Percentiles rank a stretch among this genome's conserved stretches.
Conservation (phyloP, 2,888 invertebrate genomes). For the Arenicola marina region DNA sequence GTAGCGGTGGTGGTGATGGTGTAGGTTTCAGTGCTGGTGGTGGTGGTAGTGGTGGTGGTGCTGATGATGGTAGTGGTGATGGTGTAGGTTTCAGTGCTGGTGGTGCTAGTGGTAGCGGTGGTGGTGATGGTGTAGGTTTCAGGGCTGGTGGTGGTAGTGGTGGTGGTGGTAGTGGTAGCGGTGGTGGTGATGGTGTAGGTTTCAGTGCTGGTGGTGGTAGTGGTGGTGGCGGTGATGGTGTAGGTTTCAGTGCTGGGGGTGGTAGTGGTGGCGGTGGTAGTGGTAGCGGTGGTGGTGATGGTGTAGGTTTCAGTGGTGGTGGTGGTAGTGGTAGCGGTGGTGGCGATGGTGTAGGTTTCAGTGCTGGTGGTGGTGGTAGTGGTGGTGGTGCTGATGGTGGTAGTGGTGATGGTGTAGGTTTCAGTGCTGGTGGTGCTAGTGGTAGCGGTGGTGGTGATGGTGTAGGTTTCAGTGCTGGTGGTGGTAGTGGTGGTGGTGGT, state of each 20-base stretch:
- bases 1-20: slow-evolving; percentile 11
- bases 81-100: slow-evolving; percentile 10
- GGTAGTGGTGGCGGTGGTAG: slow-evolving; percentile 11
- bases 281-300: slow-evolving; percentile 23
- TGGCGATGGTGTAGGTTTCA: slow-evolving; percentile 14
- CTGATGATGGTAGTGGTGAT: slow-evolving; percentile 24
- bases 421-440: slow-evolving; percentile 1
- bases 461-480: neutral
- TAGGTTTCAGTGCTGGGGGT: slow-evolving; percentile 21
- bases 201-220: neutral
- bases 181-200: neutral
- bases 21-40: slow-evolving; percentile 22
- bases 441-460: neutral
- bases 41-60: slow-evolving; percentile 26
- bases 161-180: neutral
- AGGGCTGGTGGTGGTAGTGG: slow-evolving; percentile 9
- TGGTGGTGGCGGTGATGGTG: slow-evolving; percentile 1
- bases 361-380: slow-evolving; percentile 15
- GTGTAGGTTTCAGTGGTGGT: slow-evolving; percentile 24
- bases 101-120: slow-evolving; percentile 15
- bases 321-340: slow-evolving; percentile 26
- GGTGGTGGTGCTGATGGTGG: slow-evolving; percentile 13
- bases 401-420: slow-evolving; percentile 16
- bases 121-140: slow-evolving; percentile 13
- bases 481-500: neutral